A percentile compares a stretch with the other conserved stretches of the same genome.
phyloP scores from a whole-genome alignment of 2,113 vertebrate species.

The Oenanthe oenanthe region DNA sequence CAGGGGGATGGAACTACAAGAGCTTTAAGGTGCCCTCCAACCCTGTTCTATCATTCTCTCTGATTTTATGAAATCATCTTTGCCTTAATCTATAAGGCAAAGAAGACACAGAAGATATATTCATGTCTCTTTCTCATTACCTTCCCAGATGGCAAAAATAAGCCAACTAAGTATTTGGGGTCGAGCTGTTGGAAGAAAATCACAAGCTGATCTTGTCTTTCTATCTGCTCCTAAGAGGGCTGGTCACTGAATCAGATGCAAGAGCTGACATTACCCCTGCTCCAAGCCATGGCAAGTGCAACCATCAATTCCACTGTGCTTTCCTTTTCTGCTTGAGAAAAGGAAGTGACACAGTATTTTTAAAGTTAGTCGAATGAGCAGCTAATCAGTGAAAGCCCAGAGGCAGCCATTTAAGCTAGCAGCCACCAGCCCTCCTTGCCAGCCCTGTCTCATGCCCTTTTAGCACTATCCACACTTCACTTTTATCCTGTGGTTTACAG shows the following conservation, averaged over 20 bases:
- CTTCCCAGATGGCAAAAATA: not conserved
- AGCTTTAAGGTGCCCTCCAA: not conserved
- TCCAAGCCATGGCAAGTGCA: fast-evolving
- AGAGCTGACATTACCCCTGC: fast-evolving
- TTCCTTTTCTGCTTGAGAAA: not conserved
- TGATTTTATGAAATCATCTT: not conserved
- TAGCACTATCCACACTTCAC: not conserved
- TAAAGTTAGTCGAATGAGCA: fast-evolving
- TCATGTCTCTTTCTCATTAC: not conserved
- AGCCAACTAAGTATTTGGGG: not conserved
- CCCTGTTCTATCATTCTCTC: not conserved
- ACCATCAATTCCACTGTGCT: not conserved
- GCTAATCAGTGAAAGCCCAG: not conserved
- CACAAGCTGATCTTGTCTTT: not conserved
- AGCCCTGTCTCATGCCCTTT: not conserved
- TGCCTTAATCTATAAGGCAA: not conserved
- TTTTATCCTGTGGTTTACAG: not conserved
- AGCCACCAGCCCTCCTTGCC: not conserved
- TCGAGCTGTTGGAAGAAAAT: not conserved
- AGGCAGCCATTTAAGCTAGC: not conserved
- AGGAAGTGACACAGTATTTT: not conserved
- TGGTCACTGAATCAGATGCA: fast-evolving
- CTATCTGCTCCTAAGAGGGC: not conserved
- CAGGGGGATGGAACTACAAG: not conserved
- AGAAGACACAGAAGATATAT: not conserved